phyloP scores from a whole-genome alignment of 2,797 vertebrate species.

The Ataeniobius toweri region DNA sequence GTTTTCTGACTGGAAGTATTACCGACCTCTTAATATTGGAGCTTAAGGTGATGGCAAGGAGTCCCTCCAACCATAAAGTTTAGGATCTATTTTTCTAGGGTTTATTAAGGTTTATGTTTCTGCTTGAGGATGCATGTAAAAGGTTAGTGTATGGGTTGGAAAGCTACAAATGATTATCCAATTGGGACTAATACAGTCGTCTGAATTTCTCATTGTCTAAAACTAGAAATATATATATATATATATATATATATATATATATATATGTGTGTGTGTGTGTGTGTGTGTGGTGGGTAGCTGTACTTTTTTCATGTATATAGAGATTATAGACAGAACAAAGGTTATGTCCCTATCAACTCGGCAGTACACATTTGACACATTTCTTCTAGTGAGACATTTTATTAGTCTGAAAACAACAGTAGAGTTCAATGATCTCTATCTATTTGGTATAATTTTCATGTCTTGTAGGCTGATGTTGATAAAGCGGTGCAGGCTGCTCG shows the following conservation, averaged over 20 bases:
- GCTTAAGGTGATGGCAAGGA: neutral
- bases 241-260: no score
- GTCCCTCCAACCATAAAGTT: neutral
- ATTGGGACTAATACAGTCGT: no score
- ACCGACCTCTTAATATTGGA: neutral
- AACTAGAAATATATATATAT: no score
- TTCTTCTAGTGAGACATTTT: no score
- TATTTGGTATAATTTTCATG: neutral
- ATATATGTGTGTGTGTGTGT: no score
- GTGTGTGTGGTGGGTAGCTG: neutral
- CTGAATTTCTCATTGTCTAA: no score
- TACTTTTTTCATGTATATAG: neutral
- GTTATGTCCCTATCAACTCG: neutral
- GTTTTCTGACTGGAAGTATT: neutral
- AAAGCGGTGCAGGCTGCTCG: conserved; percentile 94
- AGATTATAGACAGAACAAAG: neutral
- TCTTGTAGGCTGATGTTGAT: conserved; percentile 89
- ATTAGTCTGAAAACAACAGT: neutral
- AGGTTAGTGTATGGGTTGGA: no score
- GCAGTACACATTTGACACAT: neutral
- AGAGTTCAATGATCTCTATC: neutral
- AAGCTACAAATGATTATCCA: no score
- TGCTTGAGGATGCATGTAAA: no score
- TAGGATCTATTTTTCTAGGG: neutral
- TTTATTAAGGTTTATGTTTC: no score